Evolutionary conservation across 2,888 invertebrate genomes (phyloP), one percentile per base, ranked within the genome.

Genomic region (Platycheirus rosarum): DNA sequence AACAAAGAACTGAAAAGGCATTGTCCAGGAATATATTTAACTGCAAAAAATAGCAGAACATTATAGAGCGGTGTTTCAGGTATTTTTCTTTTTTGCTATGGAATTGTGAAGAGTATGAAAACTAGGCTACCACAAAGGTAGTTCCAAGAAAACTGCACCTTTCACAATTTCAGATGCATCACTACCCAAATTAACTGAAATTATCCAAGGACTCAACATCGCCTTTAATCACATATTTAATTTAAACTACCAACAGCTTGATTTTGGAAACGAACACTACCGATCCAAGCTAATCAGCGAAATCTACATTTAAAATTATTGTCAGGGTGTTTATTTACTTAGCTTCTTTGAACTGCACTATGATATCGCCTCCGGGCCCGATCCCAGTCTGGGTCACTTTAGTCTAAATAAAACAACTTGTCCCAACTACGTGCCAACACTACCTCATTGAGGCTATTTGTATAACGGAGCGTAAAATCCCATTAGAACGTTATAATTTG

Each of bases 401-500:
- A 44, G 51, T 68, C 44, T 46, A 75, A 75, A 66, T 75, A 68
- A 60, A 75, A 75, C 60, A 66, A 68, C 46, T 65, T 53, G 42
- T 46, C 32, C 29, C 32, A 73, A 46, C 53, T 44, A 23, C 42
- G 49, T 65, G 74, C 29, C 44, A 60, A 49, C 57, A 60, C 57
- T 57, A 69, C 69, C 65, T 49, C 55, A 57, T 49, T 68, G 40
- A 66, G 60, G 51, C 65, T 60, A 53, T 57, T 66, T 60, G 66
- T 68, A 60, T 66, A 49, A 32, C 60, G 75, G 42, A 68, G 68
- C 66, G 68, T 68, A 60, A 75, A 75, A 75, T 75, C 75, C 66
- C 68, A 75, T 75, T 75, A 68, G 68, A 48, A 49, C 60, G 75
- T 68, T 75, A 68, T 75, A 75, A 75, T 75, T 75, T 60, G 66